Base-by-base conservation (phyloP, 2,113 vertebrate genomes). In the Ictalurus punctatus region DNA sequence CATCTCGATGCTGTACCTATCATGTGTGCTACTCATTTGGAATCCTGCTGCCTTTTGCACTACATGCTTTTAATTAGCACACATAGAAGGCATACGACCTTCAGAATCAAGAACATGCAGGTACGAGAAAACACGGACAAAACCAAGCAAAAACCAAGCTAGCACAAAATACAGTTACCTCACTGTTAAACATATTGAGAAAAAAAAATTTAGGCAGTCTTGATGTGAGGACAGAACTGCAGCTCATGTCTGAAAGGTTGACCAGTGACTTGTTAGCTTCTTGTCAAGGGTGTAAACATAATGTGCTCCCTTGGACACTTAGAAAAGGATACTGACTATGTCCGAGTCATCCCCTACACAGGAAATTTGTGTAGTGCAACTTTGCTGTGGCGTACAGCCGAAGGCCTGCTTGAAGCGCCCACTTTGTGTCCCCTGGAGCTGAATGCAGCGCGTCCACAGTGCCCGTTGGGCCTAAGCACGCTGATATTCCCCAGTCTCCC, bases 371-470 rank as follows among this genome's bases (percentile, higher is more conserved):
- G 98, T 0, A 98, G 98, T 6, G 98, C 98, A 93, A 99, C 98
- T 0, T 96, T 99, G 23, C 96, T 99, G 92, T 99, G 98, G 98
- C 93, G 98, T 1, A 99, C 98, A 0, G 98, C 98, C 0, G 98
- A 98, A 17, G 98, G 98, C 3, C 96, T 99, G 1, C 95, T 97
- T 17, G 97, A 97, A 16, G 95, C 98, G 0, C 98, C 98, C 0
- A 99, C 98, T 1, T 95, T 99, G 93, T 98, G 98, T 21, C 98
- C 99, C 95, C 97, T 99, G 27, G 98, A 99, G 95, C 97, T 99
- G 30, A 99, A 99, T 0, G 98, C 98, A 0, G 98, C 97, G 0
- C 90, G 98, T 6, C 98, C 98, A 0, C 98, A 99, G 96, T 99
- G 98, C 81, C 98, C 98, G 0, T 98, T 99, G 10, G 98, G 98